These are phyloP conservation scores for Caenorhabditis becei DNA, from an alignment of 2,888 invertebrate species.

Conservation along the genomic window DNA sequence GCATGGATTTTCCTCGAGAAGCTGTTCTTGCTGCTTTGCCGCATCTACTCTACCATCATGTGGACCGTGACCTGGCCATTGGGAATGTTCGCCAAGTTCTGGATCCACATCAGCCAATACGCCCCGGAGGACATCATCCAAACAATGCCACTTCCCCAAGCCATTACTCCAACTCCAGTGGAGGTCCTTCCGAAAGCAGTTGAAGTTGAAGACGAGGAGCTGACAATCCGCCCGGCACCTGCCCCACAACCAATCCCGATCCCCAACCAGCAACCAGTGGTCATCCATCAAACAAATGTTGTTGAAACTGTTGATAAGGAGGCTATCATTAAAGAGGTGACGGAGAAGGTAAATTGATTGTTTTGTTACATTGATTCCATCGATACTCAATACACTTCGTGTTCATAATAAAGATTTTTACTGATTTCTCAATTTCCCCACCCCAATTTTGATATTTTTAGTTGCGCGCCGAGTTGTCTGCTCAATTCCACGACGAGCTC, in stretches of 20 bases:
- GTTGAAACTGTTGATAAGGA: conserved; percentile 48
- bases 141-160: conserved; percentile 40
- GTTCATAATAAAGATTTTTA: conserved; percentile 24
- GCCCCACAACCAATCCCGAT: conserved; percentile 36
- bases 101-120: conserved; percentile 29
- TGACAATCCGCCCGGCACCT: conserved; percentile 35
- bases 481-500: conserved; percentile 48
- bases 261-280: conserved; percentile 18
- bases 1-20: too few relatives aligned
- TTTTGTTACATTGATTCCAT: too few relatives aligned
- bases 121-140: conserved; percentile 44
- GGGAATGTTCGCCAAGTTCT: conserved; percentile 12
- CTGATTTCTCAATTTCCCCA: too few relatives aligned
- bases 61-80: conserved; percentile 16
- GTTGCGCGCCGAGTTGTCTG: conserved; percentile 52
- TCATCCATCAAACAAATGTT: conserved; percentile 51
- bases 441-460: conserved; percentile 19
- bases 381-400: not conserved
- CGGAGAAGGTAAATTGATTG: conserved; percentile 58
- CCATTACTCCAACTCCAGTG: conserved; percentile 23
- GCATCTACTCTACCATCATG: not conserved
- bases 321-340: conserved; percentile 45
- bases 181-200: conserved; percentile 5
- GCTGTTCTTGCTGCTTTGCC: not conserved
- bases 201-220: conserved; percentile 38